These are phyloP conservation scores for Caenorhabditis sp. DNA, from an alignment of 2,888 invertebrate genomes.

Conservation along the genomic window DNA sequence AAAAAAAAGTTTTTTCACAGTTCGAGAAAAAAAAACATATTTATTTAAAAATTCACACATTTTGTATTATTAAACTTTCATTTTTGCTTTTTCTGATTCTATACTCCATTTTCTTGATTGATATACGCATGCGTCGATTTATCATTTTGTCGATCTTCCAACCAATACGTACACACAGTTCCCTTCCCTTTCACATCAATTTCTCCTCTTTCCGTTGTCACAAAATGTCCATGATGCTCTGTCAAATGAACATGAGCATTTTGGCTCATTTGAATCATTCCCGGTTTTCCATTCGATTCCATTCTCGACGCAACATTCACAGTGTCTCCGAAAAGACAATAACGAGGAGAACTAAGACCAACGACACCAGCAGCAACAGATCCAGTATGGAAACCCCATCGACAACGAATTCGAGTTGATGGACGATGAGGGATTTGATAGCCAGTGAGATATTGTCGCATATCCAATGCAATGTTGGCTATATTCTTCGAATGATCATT, in stretches of 20 bases:
- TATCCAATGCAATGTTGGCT: conserved; percentile 62
- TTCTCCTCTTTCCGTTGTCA: conserved; percentile 56
- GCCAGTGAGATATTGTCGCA: conserved; percentile 60
- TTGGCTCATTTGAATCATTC: conserved; percentile 63
- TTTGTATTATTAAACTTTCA: too few species aligned
- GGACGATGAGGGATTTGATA: conserved; percentile 64
- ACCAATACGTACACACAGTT: conserved; percentile 55
- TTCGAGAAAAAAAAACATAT: too few species aligned
- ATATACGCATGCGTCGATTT: conserved; percentile 44
- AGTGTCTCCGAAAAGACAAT: conserved; percentile 69
- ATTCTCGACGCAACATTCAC: conserved; percentile 57
- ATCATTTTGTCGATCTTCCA: conserved; percentile 50
- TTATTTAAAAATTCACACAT: too few species aligned
- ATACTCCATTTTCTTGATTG: conserved; percentile 19
- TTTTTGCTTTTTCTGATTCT: too few species aligned
- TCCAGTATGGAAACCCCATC: conserved; percentile 69
- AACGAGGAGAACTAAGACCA: conserved; percentile 64
- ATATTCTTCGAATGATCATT: conserved; percentile 60
- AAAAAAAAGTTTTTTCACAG: too few species aligned
- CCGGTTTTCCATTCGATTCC: conserved; percentile 57
- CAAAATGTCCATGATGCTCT: conserved; percentile 51
- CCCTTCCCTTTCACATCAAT: conserved; percentile 67
- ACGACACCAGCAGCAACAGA: conserved; percentile 67
- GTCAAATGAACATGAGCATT: conserved; percentile 49
- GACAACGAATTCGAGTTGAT: conserved; percentile 57